Evolutionary conservation across 1,140 invertebrate species (phyloP).

Genomic region (Papilio dardanus): DNA sequence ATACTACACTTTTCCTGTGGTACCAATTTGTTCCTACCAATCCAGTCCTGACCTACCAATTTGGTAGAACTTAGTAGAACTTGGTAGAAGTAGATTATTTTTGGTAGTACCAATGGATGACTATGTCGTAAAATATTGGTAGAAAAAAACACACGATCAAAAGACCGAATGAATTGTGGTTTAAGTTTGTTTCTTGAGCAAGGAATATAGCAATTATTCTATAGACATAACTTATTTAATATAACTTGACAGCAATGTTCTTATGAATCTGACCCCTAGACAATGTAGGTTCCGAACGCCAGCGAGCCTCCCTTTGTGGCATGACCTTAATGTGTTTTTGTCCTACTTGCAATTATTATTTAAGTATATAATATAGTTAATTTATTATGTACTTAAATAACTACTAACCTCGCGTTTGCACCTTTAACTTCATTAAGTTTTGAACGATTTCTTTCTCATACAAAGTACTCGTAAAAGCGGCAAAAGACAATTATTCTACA

Average conservation of each 20-base stretch:
- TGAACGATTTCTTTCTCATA: background rate
- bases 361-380: background rate
- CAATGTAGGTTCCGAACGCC: constrained; percentile 3
- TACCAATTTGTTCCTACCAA: no score
- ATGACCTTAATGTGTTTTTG: constrained; percentile 1
- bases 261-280: background rate
- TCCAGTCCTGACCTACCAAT: no score
- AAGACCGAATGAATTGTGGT: no score
- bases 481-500: background rate
- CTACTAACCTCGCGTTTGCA: no score
- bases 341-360: background rate
- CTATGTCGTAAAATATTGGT: no score
- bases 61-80: background rate
- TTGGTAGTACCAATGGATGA: no score
- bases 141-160: no score
- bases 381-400: background rate
- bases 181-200: no score
- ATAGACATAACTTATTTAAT: background rate
- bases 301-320: background rate
- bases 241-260: background rate
- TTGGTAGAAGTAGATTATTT: no score
- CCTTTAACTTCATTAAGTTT: background rate
- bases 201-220: background rate
- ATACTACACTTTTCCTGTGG: no score
- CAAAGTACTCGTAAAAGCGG: background rate